Conservation (phyloP, 2,797 vertebrate genomes). For the Coluber constrictor region DNA sequence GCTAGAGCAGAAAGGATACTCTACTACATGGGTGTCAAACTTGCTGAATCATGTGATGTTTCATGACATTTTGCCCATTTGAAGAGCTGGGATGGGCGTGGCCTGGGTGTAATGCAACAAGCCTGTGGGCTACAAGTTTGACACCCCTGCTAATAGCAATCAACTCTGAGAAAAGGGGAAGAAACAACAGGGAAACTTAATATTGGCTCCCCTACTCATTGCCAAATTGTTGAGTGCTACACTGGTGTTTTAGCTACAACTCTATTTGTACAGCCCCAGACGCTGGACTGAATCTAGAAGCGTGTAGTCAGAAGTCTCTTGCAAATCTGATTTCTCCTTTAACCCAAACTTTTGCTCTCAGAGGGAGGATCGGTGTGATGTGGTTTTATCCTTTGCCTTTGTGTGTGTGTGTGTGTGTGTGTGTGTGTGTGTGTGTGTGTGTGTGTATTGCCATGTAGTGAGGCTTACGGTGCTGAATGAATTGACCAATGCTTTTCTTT, state of each 20-base stretch:
- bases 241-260: neutral
- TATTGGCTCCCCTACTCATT: neutral
- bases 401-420: neutral
- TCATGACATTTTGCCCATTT: too few species aligned
- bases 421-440: neutral
- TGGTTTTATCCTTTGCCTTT: neutral
- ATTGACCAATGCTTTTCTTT: neutral
- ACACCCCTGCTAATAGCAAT: neutral
- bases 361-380: neutral
- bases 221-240: neutral
- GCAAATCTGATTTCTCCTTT: neutral
- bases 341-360: neutral
- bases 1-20: neutral
- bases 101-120: too few species aligned
- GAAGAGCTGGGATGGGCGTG: too few species aligned
- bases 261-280: neutral
- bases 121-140: too few species aligned
- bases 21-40: neutral
- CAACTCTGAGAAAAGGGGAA: neutral
- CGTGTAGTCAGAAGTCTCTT: too few species aligned
- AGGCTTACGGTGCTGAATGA: neutral
- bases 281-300: neutral
- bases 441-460: neutral
- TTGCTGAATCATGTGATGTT: too few species aligned
- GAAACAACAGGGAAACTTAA: neutral